Evolutionary conservation across 2,113 vertebrate species (phyloP).

Genomic region (Trachemys scripta): DNA sequence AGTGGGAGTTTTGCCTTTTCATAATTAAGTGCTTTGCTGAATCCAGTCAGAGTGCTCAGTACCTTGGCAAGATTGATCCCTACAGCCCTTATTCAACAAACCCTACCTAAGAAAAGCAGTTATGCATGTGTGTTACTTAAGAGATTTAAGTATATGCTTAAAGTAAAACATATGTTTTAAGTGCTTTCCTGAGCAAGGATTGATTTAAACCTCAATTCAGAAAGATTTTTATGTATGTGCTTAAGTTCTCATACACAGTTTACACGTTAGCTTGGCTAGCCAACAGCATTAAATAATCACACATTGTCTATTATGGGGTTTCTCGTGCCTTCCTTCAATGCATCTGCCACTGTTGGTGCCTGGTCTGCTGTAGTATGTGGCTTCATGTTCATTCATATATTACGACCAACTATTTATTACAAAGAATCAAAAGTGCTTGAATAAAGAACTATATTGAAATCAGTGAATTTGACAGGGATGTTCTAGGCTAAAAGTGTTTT

Average conservation of each 20-base stretch:
- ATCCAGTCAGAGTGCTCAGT: not conserved
- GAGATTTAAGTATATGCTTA: accelerated
- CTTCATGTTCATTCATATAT: not conserved
- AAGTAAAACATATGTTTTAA: not conserved
- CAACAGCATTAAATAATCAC: not conserved
- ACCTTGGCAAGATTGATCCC: not conserved
- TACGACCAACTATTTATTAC: not conserved
- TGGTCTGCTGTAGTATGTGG: not conserved
- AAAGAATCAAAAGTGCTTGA: not conserved
- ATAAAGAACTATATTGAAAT: not conserved
- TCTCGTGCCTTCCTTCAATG: not conserved
- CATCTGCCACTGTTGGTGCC: not conserved
- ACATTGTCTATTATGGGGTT: accelerated
- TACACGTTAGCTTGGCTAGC: not conserved
- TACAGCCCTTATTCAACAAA: not conserved
- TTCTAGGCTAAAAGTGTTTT: not conserved
- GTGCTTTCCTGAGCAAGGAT: not conserved
- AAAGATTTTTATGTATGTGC: not conserved
- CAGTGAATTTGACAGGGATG: not conserved
- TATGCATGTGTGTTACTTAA: not conserved
- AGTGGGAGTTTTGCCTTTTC: not conserved
- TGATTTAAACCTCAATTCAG: not conserved
- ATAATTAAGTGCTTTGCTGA: not conserved
- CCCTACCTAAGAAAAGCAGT: not conserved
- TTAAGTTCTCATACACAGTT: not conserved